phyloP scores from a whole-genome alignment of 2,888 invertebrate species.

The Macaria notata region DNA sequence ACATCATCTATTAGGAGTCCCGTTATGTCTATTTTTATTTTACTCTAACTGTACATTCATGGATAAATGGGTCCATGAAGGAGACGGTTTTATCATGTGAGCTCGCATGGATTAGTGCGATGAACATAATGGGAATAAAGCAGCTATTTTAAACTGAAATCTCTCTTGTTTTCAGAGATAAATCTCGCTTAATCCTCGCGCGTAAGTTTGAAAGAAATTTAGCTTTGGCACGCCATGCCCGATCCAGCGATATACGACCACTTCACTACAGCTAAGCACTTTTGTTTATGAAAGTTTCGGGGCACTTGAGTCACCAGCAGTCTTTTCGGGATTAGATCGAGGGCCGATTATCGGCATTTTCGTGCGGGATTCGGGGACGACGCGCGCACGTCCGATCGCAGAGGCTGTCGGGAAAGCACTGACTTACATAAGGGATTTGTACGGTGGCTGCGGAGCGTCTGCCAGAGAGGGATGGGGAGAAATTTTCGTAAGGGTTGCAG shows the following conservation, averaged over 20 bases:
- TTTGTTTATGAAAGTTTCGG: slow-evolving; percentile 53
- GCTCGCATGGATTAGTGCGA: slow-evolving; percentile 54
- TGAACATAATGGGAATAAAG: slow-evolving; percentile 54
- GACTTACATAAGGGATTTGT: slow-evolving; percentile 79
- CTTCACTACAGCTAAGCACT: slow-evolving; percentile 44
- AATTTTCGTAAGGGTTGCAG: slow-evolving; percentile 63
- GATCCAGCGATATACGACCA: slow-evolving; percentile 44
- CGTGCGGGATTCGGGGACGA: slow-evolving; percentile 38
- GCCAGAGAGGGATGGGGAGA: slow-evolving; percentile 63
- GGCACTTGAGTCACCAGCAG: slow-evolving; percentile 45
- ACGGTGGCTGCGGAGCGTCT: slow-evolving; percentile 63
- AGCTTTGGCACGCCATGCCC: slow-evolving; percentile 52
- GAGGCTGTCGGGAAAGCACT: slow-evolving; percentile 58
- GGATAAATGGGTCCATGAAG: slow-evolving; percentile 53
- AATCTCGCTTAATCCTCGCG: slow-evolving; percentile 58
- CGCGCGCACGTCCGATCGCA: slow-evolving; percentile 50
- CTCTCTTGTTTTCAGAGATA: slow-evolving; percentile 57
- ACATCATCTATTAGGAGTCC: slow-evolving; percentile 61
- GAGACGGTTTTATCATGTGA: slow-evolving; percentile 43
- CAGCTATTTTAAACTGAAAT: slow-evolving; percentile 58
- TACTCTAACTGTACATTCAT: slow-evolving; percentile 47
- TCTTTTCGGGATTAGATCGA: slow-evolving; percentile 35
- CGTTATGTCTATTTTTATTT: slow-evolving; percentile 65
- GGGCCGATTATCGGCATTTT: slow-evolving; percentile 55
- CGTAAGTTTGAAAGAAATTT: slow-evolving; percentile 59